Conservation (phyloP, 2,797 vertebrate genomes). For the Aldrovandia affinis region DNA sequence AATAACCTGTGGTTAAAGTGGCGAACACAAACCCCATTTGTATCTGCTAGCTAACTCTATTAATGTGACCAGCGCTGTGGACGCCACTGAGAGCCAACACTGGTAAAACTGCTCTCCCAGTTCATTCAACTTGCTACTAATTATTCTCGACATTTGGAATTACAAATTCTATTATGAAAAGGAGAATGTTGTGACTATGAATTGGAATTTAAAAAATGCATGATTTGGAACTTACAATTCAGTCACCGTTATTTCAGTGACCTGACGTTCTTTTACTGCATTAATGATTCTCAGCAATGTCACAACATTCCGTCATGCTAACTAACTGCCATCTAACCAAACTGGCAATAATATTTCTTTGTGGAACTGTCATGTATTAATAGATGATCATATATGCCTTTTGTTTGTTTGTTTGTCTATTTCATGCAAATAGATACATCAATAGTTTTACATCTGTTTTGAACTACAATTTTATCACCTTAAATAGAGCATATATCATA, state of each 20-base stretch:
- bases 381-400: too few relatives aligned
- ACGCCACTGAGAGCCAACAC: not conserved
- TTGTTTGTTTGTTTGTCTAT: too few relatives aligned
- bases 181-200: not conserved
- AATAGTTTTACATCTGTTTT: not conserved
- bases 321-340: not conserved
- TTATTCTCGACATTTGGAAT: slow-evolving; percentile 10
- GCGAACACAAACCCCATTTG: slow-evolving; percentile 28
- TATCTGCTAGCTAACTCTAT: slow-evolving; percentile 22
- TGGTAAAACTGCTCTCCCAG: not conserved
- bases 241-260: not conserved
- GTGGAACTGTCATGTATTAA: too few relatives aligned
- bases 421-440: not conserved
- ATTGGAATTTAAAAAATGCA: not conserved
- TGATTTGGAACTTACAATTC: too few relatives aligned
- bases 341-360: too few relatives aligned
- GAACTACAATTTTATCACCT: too few relatives aligned
- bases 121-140: not conserved
- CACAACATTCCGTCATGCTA: not conserved
- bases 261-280: not conserved
- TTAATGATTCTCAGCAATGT: not conserved
- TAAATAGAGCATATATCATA: not conserved
- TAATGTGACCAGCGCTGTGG: not conserved
- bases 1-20: slow-evolving; percentile 35
- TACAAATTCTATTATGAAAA: not conserved